Evolutionary conservation across 2,113 vertebrate genomes (phyloP).

Genomic region (Peromyscus californicus): DNA sequence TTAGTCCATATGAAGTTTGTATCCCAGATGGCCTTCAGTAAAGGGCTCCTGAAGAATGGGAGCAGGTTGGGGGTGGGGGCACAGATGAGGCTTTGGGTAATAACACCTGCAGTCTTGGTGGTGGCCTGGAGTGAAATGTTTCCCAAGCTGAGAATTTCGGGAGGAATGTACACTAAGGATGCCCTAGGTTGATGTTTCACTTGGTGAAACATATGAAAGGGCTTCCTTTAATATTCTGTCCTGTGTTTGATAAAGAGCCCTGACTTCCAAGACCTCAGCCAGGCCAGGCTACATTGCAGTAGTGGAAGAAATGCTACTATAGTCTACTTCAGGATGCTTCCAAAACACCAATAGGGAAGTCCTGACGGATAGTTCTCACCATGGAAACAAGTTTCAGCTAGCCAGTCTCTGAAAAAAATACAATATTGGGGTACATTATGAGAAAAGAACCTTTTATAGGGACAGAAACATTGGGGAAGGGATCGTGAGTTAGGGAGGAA

Average conservation of each 20-base stretch:
- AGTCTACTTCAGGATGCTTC: not conserved
- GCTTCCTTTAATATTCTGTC: constrained; percentile 21
- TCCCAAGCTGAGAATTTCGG: not conserved
- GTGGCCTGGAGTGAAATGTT: not conserved
- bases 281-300: not conserved
- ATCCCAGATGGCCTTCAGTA: constrained; percentile 1
- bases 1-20: constrained; percentile 12
- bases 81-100: not conserved
- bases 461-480: not conserved
- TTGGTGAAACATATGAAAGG: not conserved
- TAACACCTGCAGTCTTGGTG: not conserved
- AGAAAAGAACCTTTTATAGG: not conserved
- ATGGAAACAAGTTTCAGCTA: constrained; percentile 4
- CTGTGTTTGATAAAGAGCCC: not conserved
- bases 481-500: not conserved
- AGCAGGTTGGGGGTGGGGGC: not conserved
- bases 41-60: not conserved
- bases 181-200: not conserved
- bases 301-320: not conserved
- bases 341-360: constrained; percentile 27
- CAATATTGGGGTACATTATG: not conserved
- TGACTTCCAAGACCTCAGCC: not conserved
- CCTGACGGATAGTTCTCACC: not conserved
- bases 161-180: not conserved
- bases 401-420: not conserved